Evolutionary conservation across 2,113 vertebrate genomes (phyloP), one percentile per base, ranked within the genome.

Genomic region (Microtus oregoni): DNA sequence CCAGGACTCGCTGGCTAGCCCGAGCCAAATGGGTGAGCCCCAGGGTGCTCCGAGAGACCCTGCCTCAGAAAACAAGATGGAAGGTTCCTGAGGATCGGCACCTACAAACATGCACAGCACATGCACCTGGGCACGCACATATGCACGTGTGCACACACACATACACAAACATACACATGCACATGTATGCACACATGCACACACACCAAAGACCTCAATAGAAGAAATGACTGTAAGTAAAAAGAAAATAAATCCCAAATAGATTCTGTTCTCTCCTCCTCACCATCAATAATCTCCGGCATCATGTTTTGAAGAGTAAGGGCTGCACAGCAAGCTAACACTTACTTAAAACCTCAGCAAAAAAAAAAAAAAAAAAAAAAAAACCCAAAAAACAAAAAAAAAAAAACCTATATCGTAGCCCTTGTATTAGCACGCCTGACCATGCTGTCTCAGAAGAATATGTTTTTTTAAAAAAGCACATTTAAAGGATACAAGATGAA

Each of bases 401-500:
- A 55, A 55, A 55, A 58, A 58, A 0, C 19, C 65, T 50, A 3
- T 4, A 30, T 1, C 65, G 11, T 11, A 61, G 73, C 50, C 38
- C 73, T 67, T 52, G 61, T 41, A 75, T 30, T 65, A 58, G 82
- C 11, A 38, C 75, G n/a, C 55, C 47, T 76, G 58, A 38, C 82
- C 58, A 44, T 92, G 38, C 92, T 76, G 8, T 81, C 70, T 87
- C 38, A 93, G 79, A 87, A 91, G 32, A 22, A 86, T 10, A 44
- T 0, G 17, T 55, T 88, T 77, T 89, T 92, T 78, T 50, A 92
- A 72, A 96, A 95, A 47, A 67, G 22, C n/a, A 52, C 82, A 86
- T 68, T 95, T 89, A 94, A 50, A 96, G 86, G 41, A 63, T 70
- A 76, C 12, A 61, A 92, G 79, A 95, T 68, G 94, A 83, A 94